These are phyloP conservation scores for Brachypodius melanocephalos DNA, from an alignment of 2,113 vertebrate species.

Conservation along the genomic window DNA sequence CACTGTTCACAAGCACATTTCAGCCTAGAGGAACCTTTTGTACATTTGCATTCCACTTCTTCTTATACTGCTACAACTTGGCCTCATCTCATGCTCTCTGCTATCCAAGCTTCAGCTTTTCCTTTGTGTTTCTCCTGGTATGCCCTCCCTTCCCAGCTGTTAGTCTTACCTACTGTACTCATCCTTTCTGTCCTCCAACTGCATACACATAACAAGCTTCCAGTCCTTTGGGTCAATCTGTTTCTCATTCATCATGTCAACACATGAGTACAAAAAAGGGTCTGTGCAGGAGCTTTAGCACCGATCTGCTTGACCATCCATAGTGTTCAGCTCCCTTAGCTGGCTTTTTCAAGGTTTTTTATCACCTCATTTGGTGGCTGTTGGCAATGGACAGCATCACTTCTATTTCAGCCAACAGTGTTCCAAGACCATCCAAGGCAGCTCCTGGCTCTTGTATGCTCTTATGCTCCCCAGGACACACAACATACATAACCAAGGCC, in stretches of 20 bases:
- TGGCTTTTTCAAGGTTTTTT: neutral
- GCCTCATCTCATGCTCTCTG: neutral
- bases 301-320: neutral
- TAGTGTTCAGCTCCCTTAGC: neutral
- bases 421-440: neutral
- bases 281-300: neutral
- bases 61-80: neutral
- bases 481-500: neutral
- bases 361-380: neutral
- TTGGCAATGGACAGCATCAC: neutral
- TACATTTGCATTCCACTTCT: neutral
- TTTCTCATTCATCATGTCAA: neutral
- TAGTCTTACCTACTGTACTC: neutral
- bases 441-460: neutral
- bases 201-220: neutral
- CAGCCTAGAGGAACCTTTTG: neutral
- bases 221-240: neutral
- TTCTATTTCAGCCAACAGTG: neutral
- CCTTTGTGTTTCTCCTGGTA: neutral
- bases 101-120: neutral
- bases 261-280: fast-evolving
- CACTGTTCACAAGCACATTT: neutral
- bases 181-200: neutral
- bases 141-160: neutral
- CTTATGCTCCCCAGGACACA: neutral